A percentile compares a stretch with the other conserved stretches of the same genome.
These are phyloP conservation scores for Prinia subflava DNA, from an alignment of 2,113 vertebrate genomes.

Conservation along the genomic window DNA sequence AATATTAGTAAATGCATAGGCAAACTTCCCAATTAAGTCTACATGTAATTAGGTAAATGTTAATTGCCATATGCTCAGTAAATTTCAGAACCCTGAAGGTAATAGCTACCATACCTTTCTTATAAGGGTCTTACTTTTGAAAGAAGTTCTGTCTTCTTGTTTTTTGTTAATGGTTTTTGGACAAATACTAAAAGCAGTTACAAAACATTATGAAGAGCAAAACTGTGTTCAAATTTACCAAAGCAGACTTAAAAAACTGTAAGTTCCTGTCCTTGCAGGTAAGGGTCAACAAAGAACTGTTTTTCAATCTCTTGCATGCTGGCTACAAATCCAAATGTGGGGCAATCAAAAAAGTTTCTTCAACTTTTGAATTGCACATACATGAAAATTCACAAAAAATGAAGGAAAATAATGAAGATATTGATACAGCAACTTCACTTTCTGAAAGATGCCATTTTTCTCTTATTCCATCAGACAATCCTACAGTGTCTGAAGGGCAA, in stretches of 20 bases:
- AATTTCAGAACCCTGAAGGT: conserved; percentile 11
- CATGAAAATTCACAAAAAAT: not conserved
- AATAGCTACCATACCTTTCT: not conserved
- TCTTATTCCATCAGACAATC: not conserved
- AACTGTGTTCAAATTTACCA: not conserved
- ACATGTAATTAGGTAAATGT: conserved; percentile 27
- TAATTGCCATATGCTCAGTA: conserved; percentile 24
- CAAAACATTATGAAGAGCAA: not conserved
- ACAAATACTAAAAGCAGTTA: not conserved
- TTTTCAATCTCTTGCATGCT: not conserved
- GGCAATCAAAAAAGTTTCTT: not conserved
- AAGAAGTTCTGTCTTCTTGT: not conserved
- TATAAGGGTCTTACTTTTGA: not conserved
- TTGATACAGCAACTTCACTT: not conserved
- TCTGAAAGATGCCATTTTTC: not conserved
- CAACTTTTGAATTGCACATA: not conserved
- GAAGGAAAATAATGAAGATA: not conserved
- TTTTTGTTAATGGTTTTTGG: not conserved
- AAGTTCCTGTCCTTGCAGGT: not conserved
- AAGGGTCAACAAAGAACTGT: not conserved
- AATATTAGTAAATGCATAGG: not conserved
- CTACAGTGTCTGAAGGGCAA: not conserved
- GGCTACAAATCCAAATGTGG: not conserved
- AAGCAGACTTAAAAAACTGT: not conserved
- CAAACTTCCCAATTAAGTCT: conserved; percentile 18